Evolutionary conservation across 2,797 vertebrate species (phyloP), one percentile per base, ranked within the genome.

Genomic region (Lithobates pipiens): DNA sequence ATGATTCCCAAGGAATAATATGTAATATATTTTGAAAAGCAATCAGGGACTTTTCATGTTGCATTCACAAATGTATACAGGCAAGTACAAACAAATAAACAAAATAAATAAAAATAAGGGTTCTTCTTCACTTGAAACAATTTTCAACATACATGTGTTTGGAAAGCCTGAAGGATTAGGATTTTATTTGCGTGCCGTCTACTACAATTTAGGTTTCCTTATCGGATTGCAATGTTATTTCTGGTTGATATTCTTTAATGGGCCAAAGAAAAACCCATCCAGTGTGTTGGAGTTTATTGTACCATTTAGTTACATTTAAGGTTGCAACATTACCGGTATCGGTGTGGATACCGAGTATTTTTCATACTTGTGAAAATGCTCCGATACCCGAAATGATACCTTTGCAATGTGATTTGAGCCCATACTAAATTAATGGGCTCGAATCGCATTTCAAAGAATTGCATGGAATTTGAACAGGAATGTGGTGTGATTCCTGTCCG

Each of bases 11-110:
- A 10, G 23, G 63, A 61, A 78, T 23, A 3, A 42, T 0, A 69
- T 27, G 29, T 44, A 67, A 77, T 79, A 32, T 46, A 79, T 3
- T 13, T 29, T 23, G n/a, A 44, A 42, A 44, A 16, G 11, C 16
- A 68, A n/a, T n/a, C n/a, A n/a, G n/a, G n/a, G n/a, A n/a, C 39
- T 29, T 69, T 79, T 79, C 25, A 68, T 79, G 77, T 79, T 46
- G 16, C 39, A 79, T 79, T 69, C 50, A 46, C 65, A 69, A 69
- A 69, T 46, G 25, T 50, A 18, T 7, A 13, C 10, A 23, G 42
- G 1, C 15, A 11, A 21, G 63, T 69, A 50, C 77, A 50, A 69
- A 69, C 2, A 23, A 57, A 21, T 5, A 57, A 23, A 16, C 21
- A 57, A 57, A 69, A 29, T 29, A 29, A 29, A 2, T n/a, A n/a